Conservation (phyloP, 1,140 invertebrate genomes). For the Bursaphelenchus mucronatus region DNA sequence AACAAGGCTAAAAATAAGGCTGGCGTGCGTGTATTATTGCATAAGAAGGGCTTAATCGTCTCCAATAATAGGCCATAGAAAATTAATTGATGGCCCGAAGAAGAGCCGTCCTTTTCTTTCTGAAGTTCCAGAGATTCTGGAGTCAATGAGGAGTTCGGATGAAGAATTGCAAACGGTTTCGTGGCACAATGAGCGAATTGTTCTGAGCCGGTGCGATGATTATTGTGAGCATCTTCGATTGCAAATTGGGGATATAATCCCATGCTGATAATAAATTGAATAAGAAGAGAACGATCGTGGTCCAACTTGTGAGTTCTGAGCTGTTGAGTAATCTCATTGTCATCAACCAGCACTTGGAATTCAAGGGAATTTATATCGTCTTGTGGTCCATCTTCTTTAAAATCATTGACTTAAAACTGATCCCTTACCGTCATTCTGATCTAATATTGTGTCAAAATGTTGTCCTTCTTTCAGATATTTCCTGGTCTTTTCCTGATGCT, state of each 20-base stretch:
- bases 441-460: conserved; percentile 44
- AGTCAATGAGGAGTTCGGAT: conserved; percentile 38
- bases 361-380: conserved; percentile 28
- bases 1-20: conserved; percentile 34
- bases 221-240: conserved; percentile 31
- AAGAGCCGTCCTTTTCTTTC: conserved; percentile 28
- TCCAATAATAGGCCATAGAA: conserved; percentile 44
- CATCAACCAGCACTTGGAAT: conserved; percentile 34
- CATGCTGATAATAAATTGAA: conserved; percentile 35
- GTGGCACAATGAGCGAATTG: conserved; percentile 39
- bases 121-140: conserved; percentile 26
- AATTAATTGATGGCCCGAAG: conserved; percentile 37
- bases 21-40: conserved; percentile 33
- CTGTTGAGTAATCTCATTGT: conserved; percentile 23
- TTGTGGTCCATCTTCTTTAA: conserved; percentile 4
- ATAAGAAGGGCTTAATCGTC: conserved; percentile 43
- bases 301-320: conserved; percentile 29
- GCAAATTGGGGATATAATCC: conserved; percentile 47
- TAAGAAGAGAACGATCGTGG: conserved; percentile 20
- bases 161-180: conserved; percentile 35
- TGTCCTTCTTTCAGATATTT: conserved; percentile 35
- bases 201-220: conserved; percentile 26
- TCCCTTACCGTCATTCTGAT: conserved; percentile 1
- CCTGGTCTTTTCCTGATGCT: conserved; percentile 25
- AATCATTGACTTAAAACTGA: conserved; percentile 3